Base-by-base conservation (phyloP, 2,113 vertebrate species). In the Coturnix japonica region DNA sequence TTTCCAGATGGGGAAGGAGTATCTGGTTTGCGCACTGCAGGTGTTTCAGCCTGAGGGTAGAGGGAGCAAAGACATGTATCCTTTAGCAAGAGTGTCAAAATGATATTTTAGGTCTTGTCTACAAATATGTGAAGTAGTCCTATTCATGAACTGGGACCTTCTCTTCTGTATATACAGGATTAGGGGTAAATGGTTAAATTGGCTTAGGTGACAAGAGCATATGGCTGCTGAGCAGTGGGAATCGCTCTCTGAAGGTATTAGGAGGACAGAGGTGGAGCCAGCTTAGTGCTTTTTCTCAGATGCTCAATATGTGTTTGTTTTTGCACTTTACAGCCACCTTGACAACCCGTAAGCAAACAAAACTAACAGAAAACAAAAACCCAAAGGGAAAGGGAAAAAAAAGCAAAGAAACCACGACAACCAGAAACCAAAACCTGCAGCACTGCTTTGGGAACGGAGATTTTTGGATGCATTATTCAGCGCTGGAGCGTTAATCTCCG, bases 381-480 rank as follows among this genome's bases (percentile, higher is more conserved):
- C 51, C 26, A 30, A 28, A 53, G 26, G 51, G 14, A 53, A 53
- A 28, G 28, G 11, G 26, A 28, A 28, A 16, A 15, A 23, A 51
- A 28, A 10, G 30, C 18, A 54, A 61, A 25, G 33, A 74, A 57
- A 35, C 59, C 33, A 23, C 20, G 9, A 22, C 22, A 70, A 56
- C 3, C 33, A 30, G 93, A 54, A 71, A 44, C 39, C 30, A 33
- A 51, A 69, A 67, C 47, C 86, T 28, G 74, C 4, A 14, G 25
- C 46, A 4, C 7, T 30, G 47, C 64, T 78, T 35, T 51, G 74
- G 35, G 78, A 23, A 4, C 63, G 12, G 33, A 60, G 77, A 47
- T 87, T 39, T 39, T 76, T 83, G 33, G 47, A 85, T 89, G 81
- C 95, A 56, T 95, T 94, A 91, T 87, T 95, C 65, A 69, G 85